phyloP scores from a whole-genome alignment of 2,797 vertebrate species.

The Cephalopachus bancanus region DNA sequence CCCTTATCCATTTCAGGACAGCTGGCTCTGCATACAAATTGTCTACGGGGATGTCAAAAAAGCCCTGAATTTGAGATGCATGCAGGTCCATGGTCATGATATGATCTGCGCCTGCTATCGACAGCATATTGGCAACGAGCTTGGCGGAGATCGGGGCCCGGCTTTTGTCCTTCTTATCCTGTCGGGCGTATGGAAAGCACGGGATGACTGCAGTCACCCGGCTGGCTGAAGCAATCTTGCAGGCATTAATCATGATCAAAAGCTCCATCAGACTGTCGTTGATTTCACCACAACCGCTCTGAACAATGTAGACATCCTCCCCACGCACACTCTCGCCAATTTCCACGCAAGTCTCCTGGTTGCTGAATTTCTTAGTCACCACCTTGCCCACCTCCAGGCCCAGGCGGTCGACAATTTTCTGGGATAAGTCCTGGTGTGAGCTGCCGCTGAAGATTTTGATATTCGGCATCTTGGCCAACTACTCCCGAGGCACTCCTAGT shows the following conservation, averaged over 20 bases:
- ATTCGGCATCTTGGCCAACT: slow-evolving; percentile 91
- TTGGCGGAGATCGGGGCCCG: slow-evolving; percentile 97
- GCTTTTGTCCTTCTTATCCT: slow-evolving; percentile 98
- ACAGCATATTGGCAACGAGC: slow-evolving; percentile 97
- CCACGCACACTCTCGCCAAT: slow-evolving; percentile 96
- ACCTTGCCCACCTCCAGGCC: slow-evolving; percentile 89
- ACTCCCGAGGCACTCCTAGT: rapidly evolving
- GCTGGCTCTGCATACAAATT: slow-evolving; percentile 97
- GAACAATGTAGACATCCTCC: slow-evolving; percentile 97
- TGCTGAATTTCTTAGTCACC: slow-evolving; percentile 90
- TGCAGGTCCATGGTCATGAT: slow-evolving; percentile 99
- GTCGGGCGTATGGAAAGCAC: slow-evolving; percentile 96
- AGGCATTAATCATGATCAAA: slow-evolving; percentile 98
- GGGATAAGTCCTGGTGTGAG: slow-evolving; percentile 95
- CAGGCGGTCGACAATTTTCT: slow-evolving; percentile 94
- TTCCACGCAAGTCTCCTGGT: slow-evolving; percentile 93
- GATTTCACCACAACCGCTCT: slow-evolving; percentile 97
- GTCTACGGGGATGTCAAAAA: slow-evolving; percentile 98
- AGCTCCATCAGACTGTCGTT: slow-evolving; percentile 98
- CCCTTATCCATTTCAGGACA: slow-evolving; percentile 97
- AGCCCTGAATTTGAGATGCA: slow-evolving; percentile 98
- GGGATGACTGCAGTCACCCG: slow-evolving; percentile 96
- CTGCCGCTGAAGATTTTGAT: slow-evolving; percentile 98
- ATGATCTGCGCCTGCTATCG: slow-evolving; percentile 96
- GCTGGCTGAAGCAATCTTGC: slow-evolving; percentile 97